phyloP scores from a whole-genome alignment of 2,113 vertebrate species.

The Leiothrix lutea region DNA sequence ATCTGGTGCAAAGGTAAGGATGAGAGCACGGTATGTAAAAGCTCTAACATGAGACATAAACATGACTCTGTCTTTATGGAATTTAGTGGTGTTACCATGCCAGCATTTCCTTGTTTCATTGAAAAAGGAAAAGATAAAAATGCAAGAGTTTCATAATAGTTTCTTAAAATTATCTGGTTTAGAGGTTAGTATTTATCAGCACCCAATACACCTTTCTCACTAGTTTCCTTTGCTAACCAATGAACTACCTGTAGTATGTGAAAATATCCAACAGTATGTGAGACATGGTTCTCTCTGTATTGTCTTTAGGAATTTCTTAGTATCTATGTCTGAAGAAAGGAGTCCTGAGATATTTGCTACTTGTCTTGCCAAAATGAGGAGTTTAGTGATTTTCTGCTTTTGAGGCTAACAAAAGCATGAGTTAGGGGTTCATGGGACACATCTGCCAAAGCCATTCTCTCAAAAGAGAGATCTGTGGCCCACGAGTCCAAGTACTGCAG shows the following conservation, averaged over 20 bases:
- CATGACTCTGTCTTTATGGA: slow-evolving; percentile 4
- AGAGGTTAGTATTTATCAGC: background rate
- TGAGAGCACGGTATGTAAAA: background rate
- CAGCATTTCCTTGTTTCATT: slow-evolving; percentile 2
- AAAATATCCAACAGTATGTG: background rate
- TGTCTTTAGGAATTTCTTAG: background rate
- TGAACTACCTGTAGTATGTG: background rate
- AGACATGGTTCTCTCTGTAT: background rate
- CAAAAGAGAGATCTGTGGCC: background rate
- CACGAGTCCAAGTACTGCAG: background rate
- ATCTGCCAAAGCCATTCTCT: background rate
- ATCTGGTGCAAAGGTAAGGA: background rate
- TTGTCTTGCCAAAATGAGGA: background rate
- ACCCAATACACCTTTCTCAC: background rate
- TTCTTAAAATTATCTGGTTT: slow-evolving; percentile 29
- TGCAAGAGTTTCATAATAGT: background rate
- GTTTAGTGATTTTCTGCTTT: background rate
- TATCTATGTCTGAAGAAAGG: background rate
- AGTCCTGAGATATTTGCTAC: background rate
- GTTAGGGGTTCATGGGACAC: background rate
- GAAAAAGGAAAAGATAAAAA: slow-evolving; percentile 10
- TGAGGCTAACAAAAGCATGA: background rate
- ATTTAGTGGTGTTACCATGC: background rate
- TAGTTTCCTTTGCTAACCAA: background rate
- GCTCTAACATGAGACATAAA: background rate